Evolutionary conservation across 2,113 vertebrate genomes (phyloP).

Genomic region (Pionites leucogaster): DNA sequence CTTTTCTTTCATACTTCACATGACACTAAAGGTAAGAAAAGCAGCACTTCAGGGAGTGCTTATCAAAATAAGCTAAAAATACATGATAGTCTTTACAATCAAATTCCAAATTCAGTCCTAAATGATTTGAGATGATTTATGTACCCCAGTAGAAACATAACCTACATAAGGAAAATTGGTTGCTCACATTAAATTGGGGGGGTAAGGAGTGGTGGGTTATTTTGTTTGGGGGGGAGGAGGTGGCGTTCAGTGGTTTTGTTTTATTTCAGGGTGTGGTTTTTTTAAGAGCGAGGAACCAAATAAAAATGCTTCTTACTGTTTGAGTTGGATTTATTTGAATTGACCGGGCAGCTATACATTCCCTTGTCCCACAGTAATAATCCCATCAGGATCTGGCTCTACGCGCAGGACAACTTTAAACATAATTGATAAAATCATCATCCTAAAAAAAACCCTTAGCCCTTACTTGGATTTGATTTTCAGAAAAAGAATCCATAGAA

Average conservation of each 20-base stretch:
- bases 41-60: not conserved
- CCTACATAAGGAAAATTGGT: not conserved
- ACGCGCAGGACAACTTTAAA: not conserved
- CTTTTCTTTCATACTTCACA: not conserved
- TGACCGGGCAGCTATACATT: not conserved
- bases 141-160: not conserved
- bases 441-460: not conserved
- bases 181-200: not conserved
- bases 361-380: not conserved
- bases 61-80: not conserved
- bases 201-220: not conserved
- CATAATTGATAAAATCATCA: not conserved
- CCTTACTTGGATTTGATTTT: not conserved
- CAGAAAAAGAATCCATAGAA: not conserved
- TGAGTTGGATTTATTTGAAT: not conserved
- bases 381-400: not conserved
- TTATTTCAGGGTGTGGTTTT: not conserved
- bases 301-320: not conserved
- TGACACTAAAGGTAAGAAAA: not conserved
- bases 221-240: not conserved
- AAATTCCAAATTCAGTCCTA: not conserved
- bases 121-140: not conserved
- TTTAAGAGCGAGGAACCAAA: not conserved
- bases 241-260: not conserved
- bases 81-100: not conserved